Conservation (phyloP, 2,797 vertebrate species). For the Diceros bicornis region DNA sequence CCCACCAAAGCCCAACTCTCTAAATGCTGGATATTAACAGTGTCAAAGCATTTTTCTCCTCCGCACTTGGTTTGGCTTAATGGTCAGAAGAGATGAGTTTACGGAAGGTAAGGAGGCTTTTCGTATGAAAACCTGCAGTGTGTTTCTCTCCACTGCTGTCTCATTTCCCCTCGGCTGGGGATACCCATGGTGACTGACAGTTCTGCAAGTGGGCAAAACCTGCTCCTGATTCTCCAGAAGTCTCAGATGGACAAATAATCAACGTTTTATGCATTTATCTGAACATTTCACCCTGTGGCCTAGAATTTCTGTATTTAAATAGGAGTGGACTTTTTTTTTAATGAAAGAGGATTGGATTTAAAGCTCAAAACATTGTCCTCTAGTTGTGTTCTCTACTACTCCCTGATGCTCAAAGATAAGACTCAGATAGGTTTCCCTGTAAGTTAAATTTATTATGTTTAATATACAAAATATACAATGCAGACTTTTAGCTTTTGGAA, state of each 20-base stretch:
- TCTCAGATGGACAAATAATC: background rate
- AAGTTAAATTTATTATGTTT: constrained; percentile 58
- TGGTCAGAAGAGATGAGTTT: background rate
- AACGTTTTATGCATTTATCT: background rate
- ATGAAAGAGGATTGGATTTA: constrained; percentile 45
- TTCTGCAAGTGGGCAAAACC: background rate
- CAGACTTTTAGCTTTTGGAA: constrained; percentile 2
- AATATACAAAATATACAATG: constrained; percentile 42
- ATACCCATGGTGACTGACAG: background rate
- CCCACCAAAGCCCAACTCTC: background rate
- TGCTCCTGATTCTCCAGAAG: background rate
- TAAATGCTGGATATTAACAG: background rate
- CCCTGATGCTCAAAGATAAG: background rate
- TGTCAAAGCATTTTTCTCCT: background rate
- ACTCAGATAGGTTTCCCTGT: background rate
- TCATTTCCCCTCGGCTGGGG: background rate
- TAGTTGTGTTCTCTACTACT: background rate
- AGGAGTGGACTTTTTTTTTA: background rate
- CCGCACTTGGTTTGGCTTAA: background rate
- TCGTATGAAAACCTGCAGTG: background rate
- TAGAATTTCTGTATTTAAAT: constrained; percentile 1
- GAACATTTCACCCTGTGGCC: background rate
- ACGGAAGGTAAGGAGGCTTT: background rate
- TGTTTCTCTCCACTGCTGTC: background rate
- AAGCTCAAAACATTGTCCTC: background rate